Evolutionary conservation across 2,888 invertebrate species (phyloP).

Genomic region (Microplitis manilae): DNA sequence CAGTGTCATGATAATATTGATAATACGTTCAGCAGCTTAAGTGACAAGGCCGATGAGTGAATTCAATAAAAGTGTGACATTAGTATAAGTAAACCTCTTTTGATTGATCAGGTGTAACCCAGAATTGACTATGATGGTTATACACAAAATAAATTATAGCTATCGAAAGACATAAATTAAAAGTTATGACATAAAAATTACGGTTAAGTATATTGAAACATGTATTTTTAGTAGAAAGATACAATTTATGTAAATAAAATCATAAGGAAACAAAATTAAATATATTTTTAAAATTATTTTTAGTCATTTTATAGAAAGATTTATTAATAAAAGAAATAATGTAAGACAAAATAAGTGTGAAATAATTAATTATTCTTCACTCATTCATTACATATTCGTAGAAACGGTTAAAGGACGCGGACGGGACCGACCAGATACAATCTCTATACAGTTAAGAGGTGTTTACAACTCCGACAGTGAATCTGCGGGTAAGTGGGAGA

Average conservation of each 20-base stretch:
- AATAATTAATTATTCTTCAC: constrained; percentile 60
- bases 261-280: constrained; percentile 3
- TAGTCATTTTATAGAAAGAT: not conserved
- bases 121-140: constrained; percentile 19
- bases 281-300: constrained; percentile 18
- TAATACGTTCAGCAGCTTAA: constrained; percentile 19
- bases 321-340: not conserved
- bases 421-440: constrained; percentile 64
- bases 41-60: constrained; percentile 37
- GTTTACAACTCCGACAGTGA: constrained; percentile 71
- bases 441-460: constrained; percentile 71
- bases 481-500: constrained; percentile 71
- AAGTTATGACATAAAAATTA: constrained; percentile 3
- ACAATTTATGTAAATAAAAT: constrained; percentile 9
- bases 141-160: constrained; percentile 15
- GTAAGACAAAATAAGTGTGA: constrained; percentile 17
- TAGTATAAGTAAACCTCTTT: constrained; percentile 16
- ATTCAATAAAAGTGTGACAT: constrained; percentile 19
- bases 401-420: constrained; percentile 60
- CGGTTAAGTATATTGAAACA: not conserved
- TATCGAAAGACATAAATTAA: not conserved
- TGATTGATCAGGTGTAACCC: constrained; percentile 43
- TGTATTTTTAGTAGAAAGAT: not conserved
- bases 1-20: not conserved
- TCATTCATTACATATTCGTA: constrained; percentile 53